Evolutionary conservation across 2,797 vertebrate species (phyloP).

Genomic region (Eidolon dupreanum): DNA sequence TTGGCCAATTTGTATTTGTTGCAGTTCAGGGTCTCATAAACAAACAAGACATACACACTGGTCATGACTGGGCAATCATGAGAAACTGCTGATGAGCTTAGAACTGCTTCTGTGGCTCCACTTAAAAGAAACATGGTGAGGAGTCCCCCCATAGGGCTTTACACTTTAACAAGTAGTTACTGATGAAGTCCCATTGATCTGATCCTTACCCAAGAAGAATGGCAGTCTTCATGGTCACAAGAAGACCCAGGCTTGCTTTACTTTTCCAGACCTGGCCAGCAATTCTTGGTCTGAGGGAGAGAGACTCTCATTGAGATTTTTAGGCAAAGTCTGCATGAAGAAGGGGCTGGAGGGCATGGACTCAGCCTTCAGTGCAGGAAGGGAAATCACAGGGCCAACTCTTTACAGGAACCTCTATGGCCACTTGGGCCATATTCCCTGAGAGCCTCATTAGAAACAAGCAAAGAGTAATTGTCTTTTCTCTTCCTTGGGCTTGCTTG

Average conservation of each 20-base stretch:
- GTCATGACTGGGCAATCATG: no score
- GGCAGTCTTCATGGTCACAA: not conserved
- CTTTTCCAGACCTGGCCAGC: not conserved
- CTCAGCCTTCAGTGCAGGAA: not conserved
- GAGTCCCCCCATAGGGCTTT: not conserved
- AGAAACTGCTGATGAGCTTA: not conserved
- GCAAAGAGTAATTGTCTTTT: not conserved
- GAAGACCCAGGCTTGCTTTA: not conserved
- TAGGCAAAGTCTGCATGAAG: not conserved
- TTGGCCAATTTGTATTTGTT: not conserved
- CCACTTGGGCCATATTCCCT: conserved; percentile 25
- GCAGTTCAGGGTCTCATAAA: not conserved
- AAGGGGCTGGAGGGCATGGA: not conserved
- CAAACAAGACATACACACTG: no score
- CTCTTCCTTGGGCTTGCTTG: not conserved
- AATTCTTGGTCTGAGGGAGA: not conserved
- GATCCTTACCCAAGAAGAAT: not conserved
- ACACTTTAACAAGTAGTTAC: not conserved
- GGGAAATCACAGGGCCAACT: not conserved
- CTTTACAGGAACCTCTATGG: not conserved
- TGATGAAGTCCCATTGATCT: not conserved
- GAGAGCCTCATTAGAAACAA: conserved; percentile 39
- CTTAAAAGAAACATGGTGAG: not conserved
- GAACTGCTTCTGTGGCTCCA: not conserved
- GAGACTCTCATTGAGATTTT: not conserved